Base-by-base conservation (phyloP, 1,140 invertebrate species). In the Limonius californicus region DNA sequence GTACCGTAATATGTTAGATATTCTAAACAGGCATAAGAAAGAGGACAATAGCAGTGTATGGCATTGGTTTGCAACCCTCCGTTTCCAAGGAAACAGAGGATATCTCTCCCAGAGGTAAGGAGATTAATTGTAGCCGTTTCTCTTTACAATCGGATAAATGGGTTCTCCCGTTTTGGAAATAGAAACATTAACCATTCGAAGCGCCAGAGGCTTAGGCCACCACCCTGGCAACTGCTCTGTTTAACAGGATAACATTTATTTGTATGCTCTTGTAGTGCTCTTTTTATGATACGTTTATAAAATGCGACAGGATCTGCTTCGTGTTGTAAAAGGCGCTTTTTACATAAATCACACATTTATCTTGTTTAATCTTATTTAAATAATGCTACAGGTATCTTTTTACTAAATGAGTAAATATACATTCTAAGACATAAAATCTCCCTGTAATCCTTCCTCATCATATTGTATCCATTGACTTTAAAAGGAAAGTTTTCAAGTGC, bases 121-220 rank as follows among this genome's bases (percentile, higher is more conserved):
- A 72, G 71, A 72, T 72, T 72, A 72, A 72, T 72, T 72, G 71
- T 61, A 68, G 68, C 62, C 69, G 71, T 72, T 72, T 70, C 71
- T 71, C 71, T 71, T 71, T 69, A 70, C 71, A 70, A 72, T 71
- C 71, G 71, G 71, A 70, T 71, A 72, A 72, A 72, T 72, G 68
- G 70, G 66, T 61, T 69, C 69, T 64, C 69, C 65, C 65, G 64
- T 71, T 72, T 70, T 62, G 68, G 71, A 71, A 71, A 72, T 72
- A 71, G 71, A 72, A 70, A 72, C 71, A 72, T 72, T 72, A 71
- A 72, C 68, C 66, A 72, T 72, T 65, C 63, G 54, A 50, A 61
- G 59, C 59, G 59, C 50, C 50, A 61, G 59, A 61, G 30, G 50
- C 50, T 53, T 61, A 61, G 59, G 30, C 47, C 47, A 54, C 47